Base-by-base conservation (phyloP, 64 coral and sea anemone genomes). In the Cladopsammia gracilis region DNA sequence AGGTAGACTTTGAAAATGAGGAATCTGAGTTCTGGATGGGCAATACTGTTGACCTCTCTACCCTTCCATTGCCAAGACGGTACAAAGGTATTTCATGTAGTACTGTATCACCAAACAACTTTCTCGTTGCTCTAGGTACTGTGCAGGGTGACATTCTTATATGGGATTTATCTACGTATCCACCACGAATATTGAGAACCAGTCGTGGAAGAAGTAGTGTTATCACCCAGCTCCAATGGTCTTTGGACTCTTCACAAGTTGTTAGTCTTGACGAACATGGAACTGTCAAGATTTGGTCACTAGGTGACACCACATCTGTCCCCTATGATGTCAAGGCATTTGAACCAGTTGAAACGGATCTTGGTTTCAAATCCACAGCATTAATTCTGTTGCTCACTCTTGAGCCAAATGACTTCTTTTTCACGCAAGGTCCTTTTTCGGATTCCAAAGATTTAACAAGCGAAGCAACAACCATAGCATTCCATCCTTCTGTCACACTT, bases 1-100 rank as follows among this genome's bases (percentile, higher is more conserved):
- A 94, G 62, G 79, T 85, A 48, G 62, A 90, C 45, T 97, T 90
- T 62, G 73, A 77, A 48, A 83, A 94, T 14, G 75, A 76, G 23
- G 96, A 97, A 75, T 97, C 92, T 23, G 69, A 91, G 9, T 97
- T 86, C 16, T 97, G 96, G 96, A 86, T 84, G 71, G 88, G 95
- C 1, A 62, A 87, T 75, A 86, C 49, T 13, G 62, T 84, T 49
- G 16, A 91, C 1, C 76, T 71, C 15, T 82, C 88, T n/a, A 75
- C 62, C 11, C 88, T 97, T 9, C 96, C 96, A 49, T 71, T 97
- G 11, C 89, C 74, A 79, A 94, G 66, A 59, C 80, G 92, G 10
- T 91, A 91, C 58, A 97, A 64, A 83, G 96, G 96, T 57, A 62
- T 97, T 58, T 83, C 88, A 47, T 91, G 88, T 45, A 80, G 65